These are phyloP conservation scores for Aproaerema taeniolella DNA, from an alignment of 2,888 invertebrate genomes.

Conservation along the genomic window DNA sequence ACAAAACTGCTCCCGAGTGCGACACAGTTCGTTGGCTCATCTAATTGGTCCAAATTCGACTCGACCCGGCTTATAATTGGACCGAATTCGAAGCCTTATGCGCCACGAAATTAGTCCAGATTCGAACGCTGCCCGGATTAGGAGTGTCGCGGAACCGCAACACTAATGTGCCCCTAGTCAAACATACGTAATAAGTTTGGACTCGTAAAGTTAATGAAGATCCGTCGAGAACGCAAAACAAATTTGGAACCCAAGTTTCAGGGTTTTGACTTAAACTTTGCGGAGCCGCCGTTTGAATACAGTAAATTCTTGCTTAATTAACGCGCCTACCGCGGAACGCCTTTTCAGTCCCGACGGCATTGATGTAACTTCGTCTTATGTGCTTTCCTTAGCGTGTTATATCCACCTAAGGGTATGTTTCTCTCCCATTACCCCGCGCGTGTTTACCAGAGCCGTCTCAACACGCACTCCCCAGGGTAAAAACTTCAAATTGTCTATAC, in stretches of 20 bases:
- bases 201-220: conserved; percentile 63
- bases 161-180: conserved; percentile 57
- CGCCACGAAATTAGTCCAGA: conserved; percentile 63
- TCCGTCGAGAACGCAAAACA: conserved; percentile 54
- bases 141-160: conserved; percentile 44
- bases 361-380: conserved; percentile 35
- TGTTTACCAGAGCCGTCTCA: conserved; percentile 12
- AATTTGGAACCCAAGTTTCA: conserved; percentile 57
- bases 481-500: conserved; percentile 43
- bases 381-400: conserved; percentile 37
- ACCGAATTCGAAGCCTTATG: conserved; percentile 56
- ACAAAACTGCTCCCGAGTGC: conserved; percentile 74
- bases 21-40: conserved; percentile 75
- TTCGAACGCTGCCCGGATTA: conserved; percentile 60
- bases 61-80: conserved; percentile 71
- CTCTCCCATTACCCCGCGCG: conserved; percentile 6
- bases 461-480: conserved; percentile 26
- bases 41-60: conserved; percentile 75
- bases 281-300: conserved; percentile 53
- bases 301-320: conserved; percentile 67
- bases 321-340: conserved; percentile 37
- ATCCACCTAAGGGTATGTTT: conserved; percentile 32
- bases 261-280: conserved; percentile 55
- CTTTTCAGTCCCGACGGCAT: conserved; percentile 23
- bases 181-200: conserved; percentile 63